Percentiles rank a stretch among this genome's conserved stretches.
These are phyloP conservation scores for Kradibia gibbosae DNA, from an alignment of 1,140 invertebrate genomes.

Conservation along the genomic window DNA sequence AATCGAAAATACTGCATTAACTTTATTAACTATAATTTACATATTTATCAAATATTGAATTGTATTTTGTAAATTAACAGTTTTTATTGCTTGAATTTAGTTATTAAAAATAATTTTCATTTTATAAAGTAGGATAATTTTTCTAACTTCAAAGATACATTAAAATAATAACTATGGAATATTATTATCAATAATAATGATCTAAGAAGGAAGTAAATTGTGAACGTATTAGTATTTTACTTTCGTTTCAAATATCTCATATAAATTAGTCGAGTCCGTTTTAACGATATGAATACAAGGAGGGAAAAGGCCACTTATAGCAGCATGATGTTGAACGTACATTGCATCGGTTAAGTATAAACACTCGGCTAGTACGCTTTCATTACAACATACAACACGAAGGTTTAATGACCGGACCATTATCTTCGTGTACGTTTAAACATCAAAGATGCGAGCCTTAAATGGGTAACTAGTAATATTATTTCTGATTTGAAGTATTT, in stretches of 20 bases:
- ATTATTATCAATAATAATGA: conserved; percentile 10
- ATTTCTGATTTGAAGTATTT: conserved; percentile 11
- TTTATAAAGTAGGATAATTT: too few species aligned
- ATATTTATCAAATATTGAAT: too few species aligned
- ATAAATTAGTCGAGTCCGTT: not conserved
- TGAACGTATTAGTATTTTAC: conserved; percentile 7
- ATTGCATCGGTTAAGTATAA: conserved; percentile 1
- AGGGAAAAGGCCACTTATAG: conserved; percentile 3
- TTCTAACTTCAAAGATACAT: not conserved
- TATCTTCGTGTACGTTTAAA: conserved; percentile 26
- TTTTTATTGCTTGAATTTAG: too few species aligned
- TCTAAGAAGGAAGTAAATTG: not conserved
- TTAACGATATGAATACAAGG: not conserved
- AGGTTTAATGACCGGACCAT: conserved; percentile 32
- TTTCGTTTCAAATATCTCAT: not conserved
- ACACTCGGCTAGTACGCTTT: not conserved
- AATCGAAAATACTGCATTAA: too few species aligned
- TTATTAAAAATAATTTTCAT: too few species aligned
- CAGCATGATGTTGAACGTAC: conserved; percentile 7
- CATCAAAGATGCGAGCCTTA: conserved; percentile 36
- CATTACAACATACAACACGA: conserved; percentile 19
- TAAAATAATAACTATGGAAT: not conserved
- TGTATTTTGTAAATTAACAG: too few species aligned
- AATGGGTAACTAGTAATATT: conserved; percentile 3
- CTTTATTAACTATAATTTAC: too few species aligned